Evolutionary conservation across 2,113 vertebrate genomes (phyloP).

Genomic region (Cyanistes caeruleus): DNA sequence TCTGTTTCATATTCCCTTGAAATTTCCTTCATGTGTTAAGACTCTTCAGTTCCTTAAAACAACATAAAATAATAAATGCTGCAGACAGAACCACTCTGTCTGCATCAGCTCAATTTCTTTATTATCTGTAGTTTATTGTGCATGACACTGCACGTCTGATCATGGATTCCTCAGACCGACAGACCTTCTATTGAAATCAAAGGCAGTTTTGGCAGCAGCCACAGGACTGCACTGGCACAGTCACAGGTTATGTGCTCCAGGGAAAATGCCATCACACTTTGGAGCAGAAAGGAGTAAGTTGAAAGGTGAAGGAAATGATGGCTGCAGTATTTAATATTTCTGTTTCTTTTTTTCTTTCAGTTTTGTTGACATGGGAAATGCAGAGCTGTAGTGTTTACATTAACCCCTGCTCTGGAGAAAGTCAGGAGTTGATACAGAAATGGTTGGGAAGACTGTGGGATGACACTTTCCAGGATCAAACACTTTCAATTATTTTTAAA

Average conservation of each 20-base stretch:
- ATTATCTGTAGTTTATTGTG: conserved; percentile 32
- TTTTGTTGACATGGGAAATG: not conserved
- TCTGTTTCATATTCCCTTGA: not conserved
- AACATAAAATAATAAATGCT: not conserved
- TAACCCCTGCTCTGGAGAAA: not conserved
- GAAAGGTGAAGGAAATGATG: not conserved
- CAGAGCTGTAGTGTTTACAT: not conserved
- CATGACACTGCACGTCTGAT: conserved; percentile 13
- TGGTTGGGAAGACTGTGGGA: not conserved
- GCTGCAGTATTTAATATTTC: not conserved
- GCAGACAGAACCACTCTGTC: conserved; percentile 35
- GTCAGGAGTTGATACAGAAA: not conserved
- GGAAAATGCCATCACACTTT: not conserved
- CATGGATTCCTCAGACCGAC: not conserved
- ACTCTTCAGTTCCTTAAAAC: not conserved
- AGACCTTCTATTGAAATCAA: conserved; percentile 3
- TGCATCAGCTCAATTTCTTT: conserved; percentile 41
- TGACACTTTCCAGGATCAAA: not conserved
- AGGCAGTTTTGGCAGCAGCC: not conserved
- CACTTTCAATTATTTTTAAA: not conserved
- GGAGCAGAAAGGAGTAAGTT: not conserved
- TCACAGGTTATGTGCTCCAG: not conserved
- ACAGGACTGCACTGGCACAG: not conserved
- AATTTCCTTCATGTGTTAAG: not conserved
- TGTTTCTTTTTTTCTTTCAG: not conserved